Percentiles rank a stretch among this genome's conserved stretches.
phyloP scores from a whole-genome alignment of 2,797 vertebrate species.

The Sebastes ruberrimus region DNA sequence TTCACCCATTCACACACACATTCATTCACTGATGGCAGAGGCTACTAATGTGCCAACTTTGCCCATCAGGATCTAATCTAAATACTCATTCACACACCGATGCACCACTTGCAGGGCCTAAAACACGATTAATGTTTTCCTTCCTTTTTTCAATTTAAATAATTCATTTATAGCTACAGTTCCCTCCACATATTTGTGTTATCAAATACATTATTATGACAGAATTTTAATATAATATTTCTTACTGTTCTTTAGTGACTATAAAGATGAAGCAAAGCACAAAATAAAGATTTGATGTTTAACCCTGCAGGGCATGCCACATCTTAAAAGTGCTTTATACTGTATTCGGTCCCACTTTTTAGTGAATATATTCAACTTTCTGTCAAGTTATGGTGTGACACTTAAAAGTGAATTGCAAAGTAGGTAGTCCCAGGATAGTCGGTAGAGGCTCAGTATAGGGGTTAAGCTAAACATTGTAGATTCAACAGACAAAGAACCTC shows the following conservation, averaged over 20 bases:
- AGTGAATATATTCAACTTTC: neutral
- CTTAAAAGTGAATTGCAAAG: neutral
- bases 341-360: neutral
- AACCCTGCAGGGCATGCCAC: neutral
- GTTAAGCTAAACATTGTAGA: neutral
- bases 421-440: neutral
- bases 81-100: too few relatives aligned
- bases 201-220: too few relatives aligned
- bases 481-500: neutral
- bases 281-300: neutral
- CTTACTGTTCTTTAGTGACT: neutral
- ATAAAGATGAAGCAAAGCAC: neutral
- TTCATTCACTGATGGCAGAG: too few relatives aligned
- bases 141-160: too few relatives aligned
- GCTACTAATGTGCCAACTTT: too few relatives aligned
- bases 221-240: too few relatives aligned
- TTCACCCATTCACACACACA: too few relatives aligned
- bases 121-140: too few relatives aligned
- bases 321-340: neutral
- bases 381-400: neutral
- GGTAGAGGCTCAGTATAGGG: neutral
- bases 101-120: too few relatives aligned
- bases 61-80: too few relatives aligned
- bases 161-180: too few relatives aligned
- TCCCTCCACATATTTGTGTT: too few relatives aligned